Evolutionary conservation across 2,888 invertebrate species (phyloP).

Genomic region (Sinelater perroti): DNA sequence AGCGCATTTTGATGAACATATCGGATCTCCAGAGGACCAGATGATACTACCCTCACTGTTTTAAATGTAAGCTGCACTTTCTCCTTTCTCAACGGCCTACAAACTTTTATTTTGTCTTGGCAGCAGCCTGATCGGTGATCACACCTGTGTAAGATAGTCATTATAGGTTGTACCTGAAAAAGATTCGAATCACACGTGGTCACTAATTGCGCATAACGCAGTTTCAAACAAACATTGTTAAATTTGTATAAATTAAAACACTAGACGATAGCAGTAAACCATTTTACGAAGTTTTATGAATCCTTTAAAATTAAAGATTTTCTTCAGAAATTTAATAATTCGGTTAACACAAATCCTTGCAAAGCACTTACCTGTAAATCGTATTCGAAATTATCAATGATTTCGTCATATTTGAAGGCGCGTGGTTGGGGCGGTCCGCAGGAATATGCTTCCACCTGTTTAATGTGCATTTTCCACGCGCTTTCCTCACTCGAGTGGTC

Average conservation of each 20-base stretch:
- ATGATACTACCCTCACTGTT: no score
- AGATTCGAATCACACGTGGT: no score
- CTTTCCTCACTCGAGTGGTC: not conserved
- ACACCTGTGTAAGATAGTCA: constrained; percentile 55
- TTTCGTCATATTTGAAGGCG: constrained; percentile 25
- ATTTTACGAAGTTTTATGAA: no score
- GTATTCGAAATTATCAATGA: constrained; percentile 16
- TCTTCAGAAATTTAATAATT: no score
- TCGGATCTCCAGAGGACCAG: constrained; percentile 5
- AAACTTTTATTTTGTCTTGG: constrained; percentile 46
- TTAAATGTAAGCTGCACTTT: constrained; percentile 55
- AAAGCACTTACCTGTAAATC: constrained; percentile 15
- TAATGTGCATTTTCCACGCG: not conserved
- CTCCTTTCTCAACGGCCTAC: constrained; percentile 49
- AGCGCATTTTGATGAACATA: constrained; percentile 14
- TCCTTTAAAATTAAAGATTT: no score
- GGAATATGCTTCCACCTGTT: constrained; percentile 1
- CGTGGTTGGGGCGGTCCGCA: constrained; percentile 31
- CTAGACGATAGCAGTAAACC: no score
- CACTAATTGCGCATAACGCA: no score
- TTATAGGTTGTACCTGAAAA: constrained; percentile 43
- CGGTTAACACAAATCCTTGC: no score
- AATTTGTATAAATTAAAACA: no score
- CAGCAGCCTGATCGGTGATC: constrained; percentile 54
- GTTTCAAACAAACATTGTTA: no score